Conservation (phyloP, 2,113 vertebrate genomes). For the Oryzias curvinotus region DNA sequence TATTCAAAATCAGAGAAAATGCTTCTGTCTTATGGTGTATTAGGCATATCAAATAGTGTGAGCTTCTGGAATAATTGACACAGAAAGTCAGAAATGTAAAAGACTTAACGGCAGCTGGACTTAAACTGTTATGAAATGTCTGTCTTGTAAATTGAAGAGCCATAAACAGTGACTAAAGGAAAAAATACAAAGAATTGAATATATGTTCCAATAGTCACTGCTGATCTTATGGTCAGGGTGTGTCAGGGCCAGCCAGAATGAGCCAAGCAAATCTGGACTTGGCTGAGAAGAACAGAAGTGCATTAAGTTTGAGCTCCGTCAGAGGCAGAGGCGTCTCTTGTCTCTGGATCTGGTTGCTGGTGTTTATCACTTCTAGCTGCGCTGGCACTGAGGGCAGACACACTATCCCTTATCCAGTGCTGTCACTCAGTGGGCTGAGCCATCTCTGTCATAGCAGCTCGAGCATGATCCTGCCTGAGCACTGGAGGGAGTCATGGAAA, state of each 20-base stretch:
- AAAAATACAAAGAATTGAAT: conserved; percentile 20
- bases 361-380: conserved; percentile 91
- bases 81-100: conserved; percentile 36
- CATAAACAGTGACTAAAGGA: conserved; percentile 5
- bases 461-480: conserved; percentile 60
- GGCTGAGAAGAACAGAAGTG: conserved; percentile 70
- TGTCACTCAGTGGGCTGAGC: conserved; percentile 86
- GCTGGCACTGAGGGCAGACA: conserved; percentile 86
- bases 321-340: conserved; percentile 85
- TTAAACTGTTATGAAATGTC: conserved; percentile 40
- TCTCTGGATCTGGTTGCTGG: conserved; percentile 89
- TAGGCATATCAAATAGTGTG: conserved; percentile 61
- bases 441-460: conserved; percentile 80
- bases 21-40: conserved; percentile 59
- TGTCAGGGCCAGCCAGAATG: conserved; percentile 17
- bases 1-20: conserved; percentile 69
- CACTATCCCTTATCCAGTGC: conserved; percentile 88
- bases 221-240: conserved; percentile 43
- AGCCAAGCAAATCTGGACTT: conserved; percentile 51
- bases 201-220: conserved; percentile 19
- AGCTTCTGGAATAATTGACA: conserved; percentile 55
- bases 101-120: conserved; percentile 42
- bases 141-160: neutral
- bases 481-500: conserved; percentile 61
- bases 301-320: conserved; percentile 89